phyloP scores from a whole-genome alignment of 2,888 invertebrate species.

The Tenodera sinensis region DNA sequence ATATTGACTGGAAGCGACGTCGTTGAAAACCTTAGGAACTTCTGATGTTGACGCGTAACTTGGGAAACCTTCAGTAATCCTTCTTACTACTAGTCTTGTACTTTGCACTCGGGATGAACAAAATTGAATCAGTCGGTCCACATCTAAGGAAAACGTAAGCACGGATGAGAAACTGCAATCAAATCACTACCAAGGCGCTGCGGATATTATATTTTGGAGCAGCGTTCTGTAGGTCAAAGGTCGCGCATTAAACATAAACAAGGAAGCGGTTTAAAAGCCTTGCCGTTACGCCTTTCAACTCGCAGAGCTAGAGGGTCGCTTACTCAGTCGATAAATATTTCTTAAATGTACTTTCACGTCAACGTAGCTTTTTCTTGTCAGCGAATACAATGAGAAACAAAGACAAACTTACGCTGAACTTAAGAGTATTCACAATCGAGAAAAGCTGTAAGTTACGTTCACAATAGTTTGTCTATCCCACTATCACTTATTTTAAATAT shows the following conservation, averaged over 20 bases:
- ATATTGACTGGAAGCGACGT: too few species aligned
- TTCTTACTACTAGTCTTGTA: too few species aligned
- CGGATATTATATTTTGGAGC: not conserved
- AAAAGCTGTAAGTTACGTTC: too few species aligned
- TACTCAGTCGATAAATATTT: not conserved
- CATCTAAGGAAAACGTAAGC: not conserved
- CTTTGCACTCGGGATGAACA: too few species aligned
- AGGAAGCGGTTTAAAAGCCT: not conserved
- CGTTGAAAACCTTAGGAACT: too few species aligned
- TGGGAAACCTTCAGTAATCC: too few species aligned
- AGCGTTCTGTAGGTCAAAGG: not conserved
- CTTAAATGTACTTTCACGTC: not conserved
- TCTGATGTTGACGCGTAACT: too few species aligned
- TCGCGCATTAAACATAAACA: not conserved
- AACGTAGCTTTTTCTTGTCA: not conserved
- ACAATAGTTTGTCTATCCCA: too few species aligned
- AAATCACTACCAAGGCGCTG: not conserved
- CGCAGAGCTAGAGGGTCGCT: not conserved
- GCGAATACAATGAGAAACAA: not conserved
- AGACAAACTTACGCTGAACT: too few species aligned
- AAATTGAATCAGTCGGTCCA: not conserved
- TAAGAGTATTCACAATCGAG: too few species aligned
- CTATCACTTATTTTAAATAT: too few species aligned
- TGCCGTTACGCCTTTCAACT: not conserved
- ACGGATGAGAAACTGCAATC: not conserved